phyloP scores from a whole-genome alignment of 92 coral and sea anemone genomes.

The Epizoanthus scotinus region DNA sequence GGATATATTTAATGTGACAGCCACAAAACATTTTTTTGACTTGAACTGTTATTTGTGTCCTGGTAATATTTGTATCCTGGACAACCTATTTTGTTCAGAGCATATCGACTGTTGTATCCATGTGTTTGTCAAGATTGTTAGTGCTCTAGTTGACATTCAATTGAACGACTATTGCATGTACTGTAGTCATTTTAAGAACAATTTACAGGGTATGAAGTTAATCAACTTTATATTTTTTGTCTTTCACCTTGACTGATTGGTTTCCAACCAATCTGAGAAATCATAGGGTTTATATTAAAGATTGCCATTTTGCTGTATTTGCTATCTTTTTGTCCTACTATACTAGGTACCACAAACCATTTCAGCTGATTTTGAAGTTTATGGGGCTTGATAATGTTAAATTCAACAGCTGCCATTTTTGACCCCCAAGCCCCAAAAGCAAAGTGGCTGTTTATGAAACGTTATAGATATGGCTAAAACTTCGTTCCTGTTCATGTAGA shows the following conservation, averaged over 20 bases:
- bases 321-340: neutral
- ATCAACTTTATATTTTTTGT: neutral
- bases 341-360: neutral
- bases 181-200: slow-evolving; percentile 4
- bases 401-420: neutral
- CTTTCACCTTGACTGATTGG: neutral
- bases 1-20: slow-evolving; percentile 11
- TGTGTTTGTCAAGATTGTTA: neutral
- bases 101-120: too few relatives aligned
- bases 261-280: neutral
- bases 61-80: neutral
- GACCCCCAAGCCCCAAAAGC: neutral
- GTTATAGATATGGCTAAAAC: neutral
- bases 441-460: neutral
- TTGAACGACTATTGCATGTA: neutral
- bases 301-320: slow-evolving; percentile 14
- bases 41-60: neutral
- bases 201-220: neutral
- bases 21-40: neutral
- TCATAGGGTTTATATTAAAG: neutral
- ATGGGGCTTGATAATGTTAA: neutral
- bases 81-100: neutral
- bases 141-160: slow-evolving; percentile 3
- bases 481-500: neutral
- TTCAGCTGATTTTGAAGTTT: neutral